Evolutionary conservation across 2,888 invertebrate genomes (phyloP).

Genomic region (Alitta virens): DNA sequence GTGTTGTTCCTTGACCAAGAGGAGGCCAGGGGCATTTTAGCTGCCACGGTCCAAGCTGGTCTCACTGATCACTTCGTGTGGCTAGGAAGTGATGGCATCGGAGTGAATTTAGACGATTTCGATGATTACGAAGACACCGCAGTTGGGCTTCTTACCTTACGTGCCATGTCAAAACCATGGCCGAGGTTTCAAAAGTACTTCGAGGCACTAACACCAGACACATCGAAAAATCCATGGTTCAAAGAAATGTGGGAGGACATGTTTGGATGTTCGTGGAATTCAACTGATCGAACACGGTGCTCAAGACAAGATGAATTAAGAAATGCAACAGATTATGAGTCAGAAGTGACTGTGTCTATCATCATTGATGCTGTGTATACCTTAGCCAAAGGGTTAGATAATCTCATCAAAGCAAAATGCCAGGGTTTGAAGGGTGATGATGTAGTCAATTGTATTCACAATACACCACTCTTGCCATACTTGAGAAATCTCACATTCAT

Average conservation of each 20-base stretch:
- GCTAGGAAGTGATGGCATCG: constrained; percentile 44
- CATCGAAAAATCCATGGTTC: constrained; percentile 38
- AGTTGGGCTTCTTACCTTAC: constrained; percentile 34
- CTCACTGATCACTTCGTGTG: constrained; percentile 41
- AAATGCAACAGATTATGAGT: background rate
- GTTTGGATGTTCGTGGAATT: constrained; percentile 34
- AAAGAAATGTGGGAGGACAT: constrained; percentile 37
- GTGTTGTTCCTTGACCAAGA: constrained; percentile 43
- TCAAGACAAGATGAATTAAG: background rate
- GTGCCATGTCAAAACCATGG: constrained; percentile 14
- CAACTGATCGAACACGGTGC: background rate
- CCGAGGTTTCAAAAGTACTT: constrained; percentile 36
- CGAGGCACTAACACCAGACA: constrained; percentile 28
- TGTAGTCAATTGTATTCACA: constrained; percentile 31
- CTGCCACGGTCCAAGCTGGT: constrained; percentile 27
- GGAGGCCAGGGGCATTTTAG: constrained; percentile 32
- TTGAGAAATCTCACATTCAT: constrained; percentile 33
- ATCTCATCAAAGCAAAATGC: constrained; percentile 31
- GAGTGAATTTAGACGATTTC: constrained; percentile 30
- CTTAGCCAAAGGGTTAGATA: constrained; percentile 30
- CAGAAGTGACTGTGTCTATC: background rate
- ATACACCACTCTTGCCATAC: constrained; percentile 30
- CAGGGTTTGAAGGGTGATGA: constrained; percentile 2
- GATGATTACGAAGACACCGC: constrained; percentile 33
- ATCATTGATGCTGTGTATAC: background rate